Evolutionary conservation across 2,113 vertebrate genomes (phyloP), one percentile per base, ranked within the genome.

Genomic region (Crotalus horridus): DNA sequence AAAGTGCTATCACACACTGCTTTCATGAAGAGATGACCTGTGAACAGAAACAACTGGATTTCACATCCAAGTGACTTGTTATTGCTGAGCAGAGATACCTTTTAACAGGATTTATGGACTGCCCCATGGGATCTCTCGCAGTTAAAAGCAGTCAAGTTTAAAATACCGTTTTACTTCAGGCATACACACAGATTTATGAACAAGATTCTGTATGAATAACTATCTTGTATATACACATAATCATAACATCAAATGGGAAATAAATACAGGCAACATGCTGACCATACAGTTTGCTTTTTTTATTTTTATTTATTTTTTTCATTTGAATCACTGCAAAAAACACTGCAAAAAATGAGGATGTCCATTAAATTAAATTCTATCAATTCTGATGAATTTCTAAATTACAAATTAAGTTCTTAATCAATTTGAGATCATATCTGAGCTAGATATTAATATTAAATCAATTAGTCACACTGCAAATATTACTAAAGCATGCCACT

Each of bases 91-190:
- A 58, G 54, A 58, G 26, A 89, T 24, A 8, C 11, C 11, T 17
- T 58, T 95, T 94, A 93, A 3, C 6, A 29, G 56, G 13, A 43
- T 58, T 54, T 17, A 54, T 85, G 33, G 90, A 48, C 39, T 56
- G 56, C 6, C 12, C 1, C 90, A 48, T 4, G 0, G 13, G 43
- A 48, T 0, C 0, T 61, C 85, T 91, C 46, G 0, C 4, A 3
- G 92, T 24, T 1, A 33, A 58, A 59, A 13, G 56, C 9, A 56
- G 0, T 0, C 0, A 21, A 1, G 0, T 61, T 11, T 0, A 0
- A 23, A 39, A 4, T 85, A 48, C 23, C 46, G 0, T 0, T 54
- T 29, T 0, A 0, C 8, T 0, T 33, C 4, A 15, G 64, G 43
- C 33, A 69, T 59, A 43, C 33, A 69, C 46, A 48, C 85, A 87